Base-by-base conservation (phyloP, 2,888 invertebrate species). In the Ctena decussata region DNA sequence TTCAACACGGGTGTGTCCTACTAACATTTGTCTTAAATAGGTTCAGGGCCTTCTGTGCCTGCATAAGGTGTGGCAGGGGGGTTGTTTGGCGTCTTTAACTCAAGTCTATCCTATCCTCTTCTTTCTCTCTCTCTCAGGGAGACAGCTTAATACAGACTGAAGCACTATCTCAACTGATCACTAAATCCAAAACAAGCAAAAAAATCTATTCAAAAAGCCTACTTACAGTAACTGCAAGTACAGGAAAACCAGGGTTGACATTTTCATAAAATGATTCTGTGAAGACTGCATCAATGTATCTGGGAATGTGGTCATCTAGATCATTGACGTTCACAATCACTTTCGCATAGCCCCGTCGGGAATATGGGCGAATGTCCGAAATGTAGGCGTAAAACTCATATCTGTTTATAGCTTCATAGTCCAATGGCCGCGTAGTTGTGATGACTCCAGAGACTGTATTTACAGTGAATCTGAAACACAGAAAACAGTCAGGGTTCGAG, bases 241-340 rank as follows among this genome's bases (percentile, higher is more conserved):
- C 90, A 21, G 82, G 39, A 30, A 77, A 82, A 53, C 89, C 84
- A 35, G 60, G 35, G 53, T 79, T 77, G 15, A 84, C 90, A 21
- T 6, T 65, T 80, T 94, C 94, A 0, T 74, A 21, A 0, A 94
- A 93, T 24, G 27, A 70, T 70, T 92, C 93, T 0, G n/a, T 73
- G 71, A 90, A 93, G 0, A 69, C 21, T 18, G 27, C 32, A 0
- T 74, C 65, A 0, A 70, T 65, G 83, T 92, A 92, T 24, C 72
- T 32, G 30, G 94, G 94, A n/a, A 76, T 86, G 75, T 93, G 91
- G 85, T 94, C 94, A 82, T 94, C 92, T n/a, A 92, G 74, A 72
- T 94, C 94, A 1, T 89, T 87, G 5, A 94, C 90, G 46, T 88
- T 83, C 0, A 93, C 82, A 5, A 82, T 85, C 3, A 90, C 77